phyloP scores from a whole-genome alignment of 2,888 invertebrate genomes.

The Gisinianus flammeolus region DNA sequence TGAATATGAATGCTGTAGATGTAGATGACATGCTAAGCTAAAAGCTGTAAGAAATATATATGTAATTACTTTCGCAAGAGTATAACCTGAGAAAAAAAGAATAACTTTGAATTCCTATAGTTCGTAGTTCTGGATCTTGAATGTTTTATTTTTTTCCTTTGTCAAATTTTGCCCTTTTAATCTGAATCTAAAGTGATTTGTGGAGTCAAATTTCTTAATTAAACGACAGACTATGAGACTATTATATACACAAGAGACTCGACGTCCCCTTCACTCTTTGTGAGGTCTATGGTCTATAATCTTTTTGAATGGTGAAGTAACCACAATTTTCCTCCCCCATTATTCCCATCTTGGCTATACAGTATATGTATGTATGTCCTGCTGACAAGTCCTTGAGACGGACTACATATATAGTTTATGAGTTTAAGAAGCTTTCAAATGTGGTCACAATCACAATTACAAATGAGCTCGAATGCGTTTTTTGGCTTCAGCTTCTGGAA shows the following conservation, averaged over 20 bases:
- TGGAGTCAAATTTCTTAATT: not conserved
- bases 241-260: too few relatives aligned
- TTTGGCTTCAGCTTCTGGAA: constrained; percentile 23
- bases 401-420: constrained; percentile 7
- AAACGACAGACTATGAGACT: too few relatives aligned
- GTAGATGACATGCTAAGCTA: too few relatives aligned
- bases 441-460: constrained; percentile 30
- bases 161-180: too few relatives aligned
- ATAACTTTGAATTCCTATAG: too few relatives aligned
- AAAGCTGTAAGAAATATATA: too few relatives aligned
- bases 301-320: constrained; percentile 2
- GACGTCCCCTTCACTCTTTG: constrained; percentile 1
- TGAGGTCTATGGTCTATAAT: not conserved
- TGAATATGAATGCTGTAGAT: too few relatives aligned
- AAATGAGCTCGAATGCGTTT: constrained; percentile 34
- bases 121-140: too few relatives aligned
- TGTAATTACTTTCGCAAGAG: too few relatives aligned
- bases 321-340: not conserved
- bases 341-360: not conserved
- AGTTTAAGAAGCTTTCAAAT: constrained; percentile 18
- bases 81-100: too few relatives aligned
- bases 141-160: too few relatives aligned
- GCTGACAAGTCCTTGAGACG: not conserved
- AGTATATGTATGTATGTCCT: not conserved
- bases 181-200: too few relatives aligned